phyloP scores from a whole-genome alignment of 2,888 invertebrate species.

The Diplolepis rosae region DNA sequence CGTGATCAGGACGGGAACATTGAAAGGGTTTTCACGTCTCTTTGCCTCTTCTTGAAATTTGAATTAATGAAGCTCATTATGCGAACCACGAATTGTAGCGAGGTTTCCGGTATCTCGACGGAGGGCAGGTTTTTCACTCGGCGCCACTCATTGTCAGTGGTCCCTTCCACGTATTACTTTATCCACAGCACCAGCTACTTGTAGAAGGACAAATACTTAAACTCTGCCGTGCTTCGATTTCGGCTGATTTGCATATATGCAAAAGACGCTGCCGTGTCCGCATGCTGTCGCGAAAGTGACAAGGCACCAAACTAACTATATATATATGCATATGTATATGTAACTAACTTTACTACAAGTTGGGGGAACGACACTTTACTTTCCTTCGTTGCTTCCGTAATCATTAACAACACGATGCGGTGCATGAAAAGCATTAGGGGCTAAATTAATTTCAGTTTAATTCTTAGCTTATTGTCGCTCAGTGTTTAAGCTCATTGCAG shows the following conservation, averaged over 20 bases:
- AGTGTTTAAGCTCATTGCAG: too few relatives aligned
- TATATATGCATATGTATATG: too few relatives aligned
- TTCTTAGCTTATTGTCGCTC: background rate
- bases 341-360: constrained; percentile 18
- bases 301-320: constrained; percentile 24
- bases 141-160: background rate
- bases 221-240: constrained; percentile 12
- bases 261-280: constrained; percentile 20
- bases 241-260: constrained; percentile 18
- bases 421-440: background rate
- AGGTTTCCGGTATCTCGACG: constrained; percentile 37
- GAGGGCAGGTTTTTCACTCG: background rate
- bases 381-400: constrained; percentile 16
- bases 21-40: constrained; percentile 62
- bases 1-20: constrained; percentile 49
- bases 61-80: constrained; percentile 62
- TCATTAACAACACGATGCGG: background rate
- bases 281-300: constrained; percentile 21
- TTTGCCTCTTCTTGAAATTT: constrained; percentile 54
- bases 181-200: constrained; percentile 24
- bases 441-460: constrained; percentile 6
- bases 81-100: constrained; percentile 45
- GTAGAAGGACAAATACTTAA: constrained; percentile 29
- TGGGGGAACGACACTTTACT: constrained; percentile 7
- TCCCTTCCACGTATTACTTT: constrained; percentile 14